Base-by-base conservation (phyloP, 2,888 invertebrate species). In the Phalera bucephala region DNA sequence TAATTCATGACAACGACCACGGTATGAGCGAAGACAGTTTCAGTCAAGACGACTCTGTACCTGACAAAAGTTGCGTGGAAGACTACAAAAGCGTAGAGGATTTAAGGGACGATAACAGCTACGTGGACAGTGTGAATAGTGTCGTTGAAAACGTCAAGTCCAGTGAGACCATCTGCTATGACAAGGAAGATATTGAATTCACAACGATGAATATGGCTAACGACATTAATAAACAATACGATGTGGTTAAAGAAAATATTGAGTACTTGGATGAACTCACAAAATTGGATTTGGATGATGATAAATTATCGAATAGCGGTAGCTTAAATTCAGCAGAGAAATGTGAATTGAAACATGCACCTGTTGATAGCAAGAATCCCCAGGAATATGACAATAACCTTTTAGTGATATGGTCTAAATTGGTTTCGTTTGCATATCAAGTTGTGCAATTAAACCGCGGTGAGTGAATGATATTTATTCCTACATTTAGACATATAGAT, bases 341-440 rank as follows among this genome's bases (percentile, higher is more conserved):
- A 14, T 31, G 23, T 2, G 52, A 57, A 12, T 23, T 26, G 25
- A 52, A 40, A 12, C 33, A 45, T 10, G 40, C 25, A 3, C 22
- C 41, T 9, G 38, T 49, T 33, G 33, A 40, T 7, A 46, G 48
- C 27, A 60, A 60, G 30, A 47, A 39, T 25, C 40, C 45, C 4
- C 53, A 51, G 12, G 54, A 67, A 9, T 44, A 52, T 29, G 71
- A 72, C 20, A 64, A 64, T 32, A 66, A 65, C 36, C 19, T 74
- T 4, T 44, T 65, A 15, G 45, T 60, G 8, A 56, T 83, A 33
- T 89, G 88, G 88, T 68, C 81, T 1, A 79, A 74, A 45, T 47
- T 89, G 23, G 87, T 89, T 7, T 73, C 80, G 2, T 85, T 86
- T 45, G 84, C 88, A 4, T 82, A 83, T 52, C 79, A 85, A 61